Evolutionary conservation across 2,113 vertebrate species (phyloP).

Genomic region (Seriola aureovittata): DNA sequence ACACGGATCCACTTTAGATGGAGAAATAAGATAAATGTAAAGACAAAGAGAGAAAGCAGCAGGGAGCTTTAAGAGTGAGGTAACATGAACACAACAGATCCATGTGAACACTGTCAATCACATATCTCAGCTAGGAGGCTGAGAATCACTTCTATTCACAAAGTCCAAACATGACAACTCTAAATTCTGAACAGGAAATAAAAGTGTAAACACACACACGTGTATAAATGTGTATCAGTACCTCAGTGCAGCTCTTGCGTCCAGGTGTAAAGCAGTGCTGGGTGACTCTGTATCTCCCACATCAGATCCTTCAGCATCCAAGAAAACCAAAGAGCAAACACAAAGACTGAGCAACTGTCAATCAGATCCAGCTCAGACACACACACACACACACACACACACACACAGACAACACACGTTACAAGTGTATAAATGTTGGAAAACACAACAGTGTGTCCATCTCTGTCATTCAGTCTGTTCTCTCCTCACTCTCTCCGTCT

Average conservation of each 20-base stretch:
- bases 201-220: conserved; percentile 12
- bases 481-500: conserved; percentile 16
- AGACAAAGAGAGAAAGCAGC: neutral
- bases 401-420: neutral
- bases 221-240: conserved; percentile 23
- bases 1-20: no score
- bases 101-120: no score
- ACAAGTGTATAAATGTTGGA: neutral
- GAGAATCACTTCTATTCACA: no score
- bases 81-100: conserved; percentile 12
- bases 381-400: neutral
- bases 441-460: conserved; percentile 7
- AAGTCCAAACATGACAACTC: neutral
- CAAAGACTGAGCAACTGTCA: conserved; percentile 39
- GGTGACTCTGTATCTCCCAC: conserved; percentile 49
- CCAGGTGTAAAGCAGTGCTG: conserved; percentile 48
- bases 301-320: conserved; percentile 57
- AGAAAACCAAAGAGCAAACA: conserved; percentile 16
- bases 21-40: no score
- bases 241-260: conserved; percentile 61
- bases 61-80: conserved; percentile 1
- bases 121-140: no score
- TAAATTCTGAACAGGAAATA: neutral
- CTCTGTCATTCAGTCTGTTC: conserved; percentile 4
- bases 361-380: conserved; percentile 21